Percentiles rank a stretch among this genome's conserved stretches.
Conservation (phyloP, 2,888 invertebrate genomes). For the Gisinianus flammeolus region DNA sequence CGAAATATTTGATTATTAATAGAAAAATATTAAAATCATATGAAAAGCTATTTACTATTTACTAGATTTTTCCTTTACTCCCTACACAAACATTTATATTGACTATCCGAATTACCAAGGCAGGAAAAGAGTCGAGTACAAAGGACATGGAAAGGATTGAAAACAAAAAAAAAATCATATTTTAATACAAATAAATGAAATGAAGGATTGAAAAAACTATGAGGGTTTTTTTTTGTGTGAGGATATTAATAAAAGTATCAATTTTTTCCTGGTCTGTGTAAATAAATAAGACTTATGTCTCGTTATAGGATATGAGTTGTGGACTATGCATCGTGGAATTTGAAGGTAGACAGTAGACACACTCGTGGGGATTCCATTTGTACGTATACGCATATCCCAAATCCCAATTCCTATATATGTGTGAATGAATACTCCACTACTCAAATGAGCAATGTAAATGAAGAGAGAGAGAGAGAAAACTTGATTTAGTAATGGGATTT, state of each 20-base stretch:
- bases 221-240: neutral
- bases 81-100: neutral
- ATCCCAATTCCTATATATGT: neutral
- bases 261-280: slow-evolving; percentile 15
- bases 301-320: neutral
- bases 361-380: neutral
- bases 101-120: neutral
- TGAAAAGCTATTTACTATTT: slow-evolving; percentile 20
- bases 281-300: slow-evolving; percentile 27
- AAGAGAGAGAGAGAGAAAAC: slow-evolving; percentile 8
- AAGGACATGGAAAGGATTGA: neutral
- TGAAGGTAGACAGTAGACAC: neutral
- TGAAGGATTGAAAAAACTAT: neutral
- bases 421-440: neutral
- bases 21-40: slow-evolving; percentile 12
- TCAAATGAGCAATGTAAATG: slow-evolving; percentile 8
- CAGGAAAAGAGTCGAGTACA: neutral
- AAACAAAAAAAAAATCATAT: neutral
- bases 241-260: neutral
- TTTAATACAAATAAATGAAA: no score
- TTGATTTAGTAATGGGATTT: slow-evolving; percentile 46
- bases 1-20: no score
- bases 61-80: neutral
- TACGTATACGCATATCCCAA: neutral
- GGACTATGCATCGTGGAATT: no score